Base-by-base conservation (phyloP, 2,797 vertebrate species). In the Agapornis canus region DNA sequence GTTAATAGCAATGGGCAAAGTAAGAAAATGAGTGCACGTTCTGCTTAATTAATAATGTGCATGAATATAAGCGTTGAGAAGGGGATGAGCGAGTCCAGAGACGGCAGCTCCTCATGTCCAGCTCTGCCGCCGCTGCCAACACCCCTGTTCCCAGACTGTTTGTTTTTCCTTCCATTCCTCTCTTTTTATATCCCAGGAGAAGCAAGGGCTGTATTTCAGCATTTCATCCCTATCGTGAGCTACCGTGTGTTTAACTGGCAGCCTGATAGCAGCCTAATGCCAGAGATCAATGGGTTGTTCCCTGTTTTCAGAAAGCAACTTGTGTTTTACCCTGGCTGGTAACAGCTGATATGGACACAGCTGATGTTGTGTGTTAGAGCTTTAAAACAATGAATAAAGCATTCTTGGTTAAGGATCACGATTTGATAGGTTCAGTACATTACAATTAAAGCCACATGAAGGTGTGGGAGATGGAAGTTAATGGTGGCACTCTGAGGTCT, bases 91-190 rank as follows among this genome's bases (percentile, higher is more conserved):
- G 2, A 8, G 49, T 6, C 10, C 27, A 25, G 83, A 19, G 22
- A 1, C 3, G 4, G 48, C 83, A 54, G 23, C 42, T 86, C 86
- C 2, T n/a, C 1, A 0, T 3, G 6, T 29, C 35, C 40, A 26
- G 65, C 37, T 43, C 43, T 13, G 43, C 31, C 0, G 3, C 22
- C 0, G 0, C 49, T 72, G 45, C 90, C 75, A 49, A 6, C 40
- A 51, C 18, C 40, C 26, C 23, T 11, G 0, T 22, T 42, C 72
- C 51, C 81, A 42, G 72, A 11, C 31, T 19, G 49, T 29, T 77
- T 76, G 25, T 32, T 88, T 72, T 61, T 31, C 86, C 63, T 49
- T 75, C 40, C 52, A 8, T 21, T 81, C 40, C 21, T 42, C 61
- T 70, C 29, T 20, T 37, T 51, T 21, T 49, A 31, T 13, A 10